Evolutionary conservation across 2,113 vertebrate species (phyloP).

Genomic region (Tetrax tetrax): DNA sequence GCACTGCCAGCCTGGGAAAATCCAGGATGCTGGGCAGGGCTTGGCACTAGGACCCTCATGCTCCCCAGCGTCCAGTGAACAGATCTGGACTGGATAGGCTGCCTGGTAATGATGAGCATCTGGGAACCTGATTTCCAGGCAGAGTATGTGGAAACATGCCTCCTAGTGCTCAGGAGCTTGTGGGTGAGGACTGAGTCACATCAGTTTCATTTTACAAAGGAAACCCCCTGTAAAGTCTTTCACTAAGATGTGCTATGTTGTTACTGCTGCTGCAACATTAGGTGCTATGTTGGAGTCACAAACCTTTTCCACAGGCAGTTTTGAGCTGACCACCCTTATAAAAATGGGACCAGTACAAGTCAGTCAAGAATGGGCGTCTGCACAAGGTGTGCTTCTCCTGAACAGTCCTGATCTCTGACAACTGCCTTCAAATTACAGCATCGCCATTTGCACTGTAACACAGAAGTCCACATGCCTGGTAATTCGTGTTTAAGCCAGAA

Average conservation of each 20-base stretch:
- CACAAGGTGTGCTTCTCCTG: not conserved
- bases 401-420: not conserved
- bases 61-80: fast-evolving
- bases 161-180: not conserved
- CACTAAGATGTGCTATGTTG: not conserved
- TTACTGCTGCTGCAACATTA: not conserved
- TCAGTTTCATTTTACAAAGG: not conserved
- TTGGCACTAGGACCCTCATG: not conserved
- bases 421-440: not conserved
- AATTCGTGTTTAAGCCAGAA: not conserved
- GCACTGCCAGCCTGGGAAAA: not conserved
- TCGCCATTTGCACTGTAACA: not conserved
- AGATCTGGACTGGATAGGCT: not conserved
- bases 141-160: fast-evolving
- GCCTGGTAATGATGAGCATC: fast-evolving
- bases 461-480: not conserved
- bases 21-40: not conserved
- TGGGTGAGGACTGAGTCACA: not conserved
- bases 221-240: not conserved
- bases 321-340: not conserved
- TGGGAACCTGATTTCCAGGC: not conserved
- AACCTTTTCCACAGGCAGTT: not conserved
- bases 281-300: not conserved
- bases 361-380: not conserved
- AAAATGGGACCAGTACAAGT: not conserved